Base-by-base conservation (phyloP, 2,113 vertebrate genomes). In the Brachyistius frenatus region DNA sequence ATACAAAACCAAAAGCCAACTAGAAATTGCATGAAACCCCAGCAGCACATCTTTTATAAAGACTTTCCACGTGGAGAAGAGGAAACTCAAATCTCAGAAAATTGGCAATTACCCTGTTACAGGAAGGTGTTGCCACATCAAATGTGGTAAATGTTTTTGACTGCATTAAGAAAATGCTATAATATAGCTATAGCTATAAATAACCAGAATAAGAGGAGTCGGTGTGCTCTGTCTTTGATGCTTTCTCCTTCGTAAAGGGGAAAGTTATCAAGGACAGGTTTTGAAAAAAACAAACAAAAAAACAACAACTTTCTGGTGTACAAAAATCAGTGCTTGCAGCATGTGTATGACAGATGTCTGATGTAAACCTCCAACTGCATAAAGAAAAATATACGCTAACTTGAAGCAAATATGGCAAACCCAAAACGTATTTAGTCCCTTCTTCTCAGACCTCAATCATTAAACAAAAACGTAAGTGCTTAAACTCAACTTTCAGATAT, bases 321-420 rank as follows among this genome's bases (percentile, higher is more conserved):
- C 41, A 9, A 66, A 70, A 61, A 31, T 76, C 76, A 89, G 85
- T 83, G 73, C 75, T 80, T 62, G 60, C 60, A 67, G 47, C 15
- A 5, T 49, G 35, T 23, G 46, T 49, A 1, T 15, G 70, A 75
- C 39, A 11, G 39, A 14, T 4, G 10, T 68, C 35, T 61, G 73
- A 47, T 36, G 47, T 66, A 56, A 54, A 68, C 65, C 50, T 44
- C 9, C 11, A 37, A 1, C 32, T 46, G 50, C n/a, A 36, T 16
- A 15, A 23, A 62, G 13, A 65, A 35, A 46, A 39, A 69, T 0
- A 67, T 44, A 58, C 23, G 49, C 14, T 0, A 74, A 23, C 23
- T 23, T 23, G 23, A 23, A 57, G 54, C 6, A 3, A 37, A 58
- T 56, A 16, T 11, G n/a, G 49, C 46, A 23, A 63, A 61, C 7